phyloP scores from a whole-genome alignment of 2,113 vertebrate genomes.

The Larimichthys crocea region DNA sequence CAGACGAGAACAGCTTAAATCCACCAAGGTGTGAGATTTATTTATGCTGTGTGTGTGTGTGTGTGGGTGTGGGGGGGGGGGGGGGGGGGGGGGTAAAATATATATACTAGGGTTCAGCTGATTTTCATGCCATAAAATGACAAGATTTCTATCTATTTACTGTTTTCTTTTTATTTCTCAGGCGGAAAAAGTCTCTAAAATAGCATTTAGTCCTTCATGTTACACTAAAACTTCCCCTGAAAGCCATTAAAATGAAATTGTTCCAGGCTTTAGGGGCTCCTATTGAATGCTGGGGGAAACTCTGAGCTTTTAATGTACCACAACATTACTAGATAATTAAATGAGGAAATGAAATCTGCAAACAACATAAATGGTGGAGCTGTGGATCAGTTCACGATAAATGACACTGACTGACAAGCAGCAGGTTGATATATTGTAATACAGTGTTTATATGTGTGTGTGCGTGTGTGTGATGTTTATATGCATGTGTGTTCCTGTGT shows the following conservation, averaged over 20 bases:
- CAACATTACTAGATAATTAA: slow-evolving; percentile 57
- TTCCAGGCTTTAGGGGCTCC: slow-evolving; percentile 33
- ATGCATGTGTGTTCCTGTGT: slow-evolving; percentile 24
- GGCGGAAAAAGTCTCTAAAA: slow-evolving; percentile 10
- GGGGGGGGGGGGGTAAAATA: not conserved
- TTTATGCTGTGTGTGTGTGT: slow-evolving; percentile 41
- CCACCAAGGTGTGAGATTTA: slow-evolving; percentile 73
- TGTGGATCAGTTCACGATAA: slow-evolving; percentile 14
- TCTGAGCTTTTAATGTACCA: slow-evolving; percentile 52
- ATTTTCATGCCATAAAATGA: slow-evolving; percentile 28
- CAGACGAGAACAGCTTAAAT: slow-evolving; percentile 67
- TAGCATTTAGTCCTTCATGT: slow-evolving; percentile 18
- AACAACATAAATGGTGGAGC: slow-evolving; percentile 19
- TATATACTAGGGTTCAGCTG: slow-evolving; percentile 40
- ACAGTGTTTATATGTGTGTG: not conserved
- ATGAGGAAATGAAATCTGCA: slow-evolving; percentile 28
- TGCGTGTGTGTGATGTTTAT: not conserved
- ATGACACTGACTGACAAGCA: slow-evolving; percentile 25
- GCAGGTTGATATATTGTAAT: slow-evolving; percentile 8
- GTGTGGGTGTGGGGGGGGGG: not conserved
- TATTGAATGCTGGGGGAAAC: slow-evolving; percentile 28
- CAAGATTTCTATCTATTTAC: not conserved
- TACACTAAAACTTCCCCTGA: slow-evolving; percentile 37
- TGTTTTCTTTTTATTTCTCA: not conserved
- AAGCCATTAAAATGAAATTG: slow-evolving; percentile 53